phyloP scores from a whole-genome alignment of 2,797 vertebrate genomes.

The Gymnoscopelus microlampas region DNA sequence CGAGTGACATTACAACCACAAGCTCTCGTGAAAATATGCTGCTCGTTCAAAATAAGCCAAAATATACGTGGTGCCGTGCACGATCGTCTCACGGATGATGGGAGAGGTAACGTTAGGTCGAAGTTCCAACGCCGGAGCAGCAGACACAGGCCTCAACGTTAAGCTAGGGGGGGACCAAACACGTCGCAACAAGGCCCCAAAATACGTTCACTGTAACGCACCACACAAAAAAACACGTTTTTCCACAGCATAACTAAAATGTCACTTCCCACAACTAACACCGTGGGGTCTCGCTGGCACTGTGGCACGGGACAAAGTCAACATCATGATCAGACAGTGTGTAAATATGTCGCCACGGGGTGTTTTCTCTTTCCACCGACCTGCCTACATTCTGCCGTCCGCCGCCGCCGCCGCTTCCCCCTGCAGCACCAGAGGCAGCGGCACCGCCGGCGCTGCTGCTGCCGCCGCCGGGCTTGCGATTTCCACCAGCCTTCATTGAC shows the following conservation, averaged over 20 bases:
- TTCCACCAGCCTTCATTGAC: slow-evolving; percentile 94
- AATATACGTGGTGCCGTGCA: neutral
- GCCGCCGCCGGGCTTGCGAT: slow-evolving; percentile 88
- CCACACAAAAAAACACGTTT: slow-evolving; percentile 33
- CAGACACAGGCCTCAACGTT: slow-evolving; percentile 62
- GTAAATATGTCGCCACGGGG: slow-evolving; percentile 29
- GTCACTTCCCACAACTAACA: slow-evolving; percentile 61
- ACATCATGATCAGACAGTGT: neutral
- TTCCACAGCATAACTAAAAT: slow-evolving; percentile 51
- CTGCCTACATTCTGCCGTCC: slow-evolving; percentile 90
- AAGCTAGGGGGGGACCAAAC: slow-evolving; percentile 47
- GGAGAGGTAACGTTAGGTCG: slow-evolving; percentile 31
- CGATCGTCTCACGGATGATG: slow-evolving; percentile 19
- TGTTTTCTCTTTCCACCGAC: slow-evolving; percentile 78
- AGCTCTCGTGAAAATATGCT: slow-evolving; percentile 11
- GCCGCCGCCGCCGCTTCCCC: slow-evolving; percentile 79
- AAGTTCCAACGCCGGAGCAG: slow-evolving; percentile 52
- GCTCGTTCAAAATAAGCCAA: neutral
- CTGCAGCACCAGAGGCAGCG: slow-evolving; percentile 80
- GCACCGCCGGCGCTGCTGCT: slow-evolving; percentile 81
- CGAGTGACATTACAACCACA: slow-evolving; percentile 17
- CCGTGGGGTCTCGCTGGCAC: neutral
- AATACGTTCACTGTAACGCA: slow-evolving; percentile 36
- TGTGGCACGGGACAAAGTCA: neutral
- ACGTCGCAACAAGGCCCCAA: slow-evolving; percentile 71